These are phyloP conservation scores for Heterodera carotae DNA, from an alignment of 1,140 invertebrate genomes.

Conservation along the genomic window DNA sequence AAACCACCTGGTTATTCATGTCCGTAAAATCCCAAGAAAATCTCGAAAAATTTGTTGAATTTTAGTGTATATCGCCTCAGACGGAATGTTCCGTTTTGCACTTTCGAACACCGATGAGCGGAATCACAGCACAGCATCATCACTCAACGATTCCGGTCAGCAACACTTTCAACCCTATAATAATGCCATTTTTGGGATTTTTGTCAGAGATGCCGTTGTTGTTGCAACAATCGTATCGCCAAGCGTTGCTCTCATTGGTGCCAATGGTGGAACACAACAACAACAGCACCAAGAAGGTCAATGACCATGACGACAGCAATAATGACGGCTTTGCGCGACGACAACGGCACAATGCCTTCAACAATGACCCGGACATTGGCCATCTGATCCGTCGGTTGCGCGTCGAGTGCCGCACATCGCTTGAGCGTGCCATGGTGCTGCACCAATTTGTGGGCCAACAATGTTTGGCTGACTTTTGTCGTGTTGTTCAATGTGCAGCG, in stretches of 20 bases:
- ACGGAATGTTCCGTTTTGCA: conserved; percentile 52
- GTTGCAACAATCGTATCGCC: conserved; percentile 1
- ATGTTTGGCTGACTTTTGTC: not conserved
- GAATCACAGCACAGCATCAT: conserved; percentile 4
- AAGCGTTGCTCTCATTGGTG: not conserved
- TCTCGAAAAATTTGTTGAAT: too few species aligned
- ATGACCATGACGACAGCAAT: not conserved
- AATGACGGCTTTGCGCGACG: too few species aligned
- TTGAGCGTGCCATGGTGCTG: not conserved
- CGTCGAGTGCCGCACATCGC: not conserved
- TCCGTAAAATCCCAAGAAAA: too few species aligned
- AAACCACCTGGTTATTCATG: too few species aligned
- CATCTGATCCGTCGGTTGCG: not conserved
- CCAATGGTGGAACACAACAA: not conserved
- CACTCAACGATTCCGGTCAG: conserved; percentile 21
- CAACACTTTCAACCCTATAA: not conserved
- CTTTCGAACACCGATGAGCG: conserved; percentile 27
- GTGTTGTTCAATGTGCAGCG: not conserved
- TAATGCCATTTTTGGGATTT: not conserved
- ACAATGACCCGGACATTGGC: not conserved
- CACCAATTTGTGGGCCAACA: conserved; percentile 10
- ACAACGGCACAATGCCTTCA: not conserved
- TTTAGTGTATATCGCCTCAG: conserved; percentile 53
- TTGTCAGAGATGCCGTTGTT: conserved; percentile 24
- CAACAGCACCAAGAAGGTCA: not conserved